Percentiles rank a stretch among this genome's conserved stretches.
These are phyloP conservation scores for Rhopalosiphum padi DNA, from an alignment of 1,140 invertebrate genomes.

Conservation along the genomic window DNA sequence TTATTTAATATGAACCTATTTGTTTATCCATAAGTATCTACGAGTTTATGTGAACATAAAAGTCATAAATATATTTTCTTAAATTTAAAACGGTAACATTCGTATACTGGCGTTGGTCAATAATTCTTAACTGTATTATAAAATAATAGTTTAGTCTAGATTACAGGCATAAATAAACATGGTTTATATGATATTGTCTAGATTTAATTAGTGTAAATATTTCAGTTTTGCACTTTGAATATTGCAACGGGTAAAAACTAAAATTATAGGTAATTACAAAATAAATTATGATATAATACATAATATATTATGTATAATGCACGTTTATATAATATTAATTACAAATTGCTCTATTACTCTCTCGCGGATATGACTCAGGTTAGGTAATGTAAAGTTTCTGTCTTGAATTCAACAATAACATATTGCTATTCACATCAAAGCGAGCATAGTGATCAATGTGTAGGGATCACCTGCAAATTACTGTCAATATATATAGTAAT, in stretches of 20 bases:
- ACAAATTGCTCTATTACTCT: no score
- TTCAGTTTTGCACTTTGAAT: not conserved
- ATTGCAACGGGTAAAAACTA: not conserved
- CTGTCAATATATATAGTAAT: no score
- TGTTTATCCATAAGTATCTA: not conserved
- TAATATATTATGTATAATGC: no score
- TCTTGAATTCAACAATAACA: no score
- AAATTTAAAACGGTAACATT: not conserved
- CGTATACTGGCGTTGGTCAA: not conserved
- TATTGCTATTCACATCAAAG: no score
- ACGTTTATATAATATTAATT: no score
- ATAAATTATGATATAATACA: not conserved
- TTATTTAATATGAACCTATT: not conserved
- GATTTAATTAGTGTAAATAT: not conserved
- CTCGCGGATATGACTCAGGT: no score
- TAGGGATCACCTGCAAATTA: no score
- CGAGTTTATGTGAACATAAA: not conserved
- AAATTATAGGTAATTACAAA: not conserved
- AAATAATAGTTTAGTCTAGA: not conserved
- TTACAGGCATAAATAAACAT: not conserved
- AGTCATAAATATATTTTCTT: not conserved
- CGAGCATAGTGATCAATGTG: no score
- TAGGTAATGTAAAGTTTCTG: no score
- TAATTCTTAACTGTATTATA: not conserved
- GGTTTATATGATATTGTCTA: not conserved